Conservation (phyloP, 1,140 invertebrate genomes). For the Zaprionus lachaisei region DNA sequence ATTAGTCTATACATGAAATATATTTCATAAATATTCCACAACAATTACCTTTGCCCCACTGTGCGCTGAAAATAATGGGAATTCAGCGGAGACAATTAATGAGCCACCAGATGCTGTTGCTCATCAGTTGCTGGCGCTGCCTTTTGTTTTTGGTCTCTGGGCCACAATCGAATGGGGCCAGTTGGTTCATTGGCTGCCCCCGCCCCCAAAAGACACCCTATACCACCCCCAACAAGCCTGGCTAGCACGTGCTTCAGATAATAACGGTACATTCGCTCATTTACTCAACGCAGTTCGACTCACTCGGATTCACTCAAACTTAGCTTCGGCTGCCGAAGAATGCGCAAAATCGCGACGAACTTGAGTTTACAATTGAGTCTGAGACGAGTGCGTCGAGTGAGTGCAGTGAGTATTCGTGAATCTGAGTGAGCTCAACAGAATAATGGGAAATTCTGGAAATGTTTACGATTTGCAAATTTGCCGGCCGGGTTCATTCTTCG, state of each 20-base stretch:
- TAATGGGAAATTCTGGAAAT: conserved; percentile 29
- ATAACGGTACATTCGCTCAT: conserved; percentile 45
- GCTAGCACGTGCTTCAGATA: conserved; percentile 26
- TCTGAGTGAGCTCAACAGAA: conserved; percentile 22
- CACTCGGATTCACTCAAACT: conserved; percentile 1
- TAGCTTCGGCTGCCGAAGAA: background rate
- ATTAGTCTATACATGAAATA: background rate
- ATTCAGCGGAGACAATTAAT: conserved; percentile 14
- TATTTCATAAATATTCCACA: background rate
- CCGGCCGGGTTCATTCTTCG: conserved; percentile 25
- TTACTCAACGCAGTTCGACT: conserved; percentile 10
- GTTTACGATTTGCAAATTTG: conserved; percentile 48
- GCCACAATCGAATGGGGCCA: conserved; percentile 6
- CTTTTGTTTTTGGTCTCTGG: conserved; percentile 3
- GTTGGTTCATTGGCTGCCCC: conserved; percentile 11
- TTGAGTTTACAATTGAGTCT: background rate
- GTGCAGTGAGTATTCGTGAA: background rate
- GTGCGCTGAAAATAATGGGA: conserved; percentile 24
- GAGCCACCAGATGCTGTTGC: conserved; percentile 6
- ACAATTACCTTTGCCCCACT: conserved; percentile 14
- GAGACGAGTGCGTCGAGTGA: background rate
- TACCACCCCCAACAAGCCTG: background rate
- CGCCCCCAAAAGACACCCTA: too few species aligned
- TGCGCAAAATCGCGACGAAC: conserved; percentile 29
- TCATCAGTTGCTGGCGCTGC: background rate